phyloP scores from a whole-genome alignment of 2,113 vertebrate genomes.

The Gracilinanus agilis region DNA sequence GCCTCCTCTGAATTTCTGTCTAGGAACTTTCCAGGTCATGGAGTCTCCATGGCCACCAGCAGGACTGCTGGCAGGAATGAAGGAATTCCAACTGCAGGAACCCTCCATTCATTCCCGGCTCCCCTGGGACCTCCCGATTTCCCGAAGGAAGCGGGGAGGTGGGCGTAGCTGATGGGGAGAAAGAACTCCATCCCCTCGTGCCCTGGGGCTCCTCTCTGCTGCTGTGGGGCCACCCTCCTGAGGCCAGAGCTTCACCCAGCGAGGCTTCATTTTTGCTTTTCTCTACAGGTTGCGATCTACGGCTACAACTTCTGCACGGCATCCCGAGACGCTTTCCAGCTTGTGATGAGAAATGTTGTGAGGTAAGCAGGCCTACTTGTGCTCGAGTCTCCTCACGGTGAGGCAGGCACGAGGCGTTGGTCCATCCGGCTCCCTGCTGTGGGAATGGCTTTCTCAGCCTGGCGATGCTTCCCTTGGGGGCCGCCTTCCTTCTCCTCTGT shows the following conservation, averaged over 20 bases:
- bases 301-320: conserved; percentile 97
- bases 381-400: background rate
- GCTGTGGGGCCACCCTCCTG: background rate
- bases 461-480: background rate
- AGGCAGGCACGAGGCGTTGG: too few relatives aligned
- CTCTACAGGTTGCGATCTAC: conserved; percentile 94
- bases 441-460: background rate
- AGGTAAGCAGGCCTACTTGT: conserved; percentile 86
- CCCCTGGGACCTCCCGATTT: background rate
- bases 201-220: background rate
- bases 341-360: conserved; percentile 96
- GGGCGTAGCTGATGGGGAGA: background rate
- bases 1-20: background rate
- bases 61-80: too few relatives aligned
- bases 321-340: conserved; percentile 93
- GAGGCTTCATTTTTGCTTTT: background rate
- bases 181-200: background rate
- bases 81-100: background rate
- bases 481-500: background rate
- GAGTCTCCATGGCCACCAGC: background rate
- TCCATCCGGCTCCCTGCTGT: too few relatives aligned
- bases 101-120: background rate
- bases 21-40: background rate
- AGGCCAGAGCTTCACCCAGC: conserved; percentile 13
- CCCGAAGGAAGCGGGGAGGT: background rate